These are phyloP conservation scores for Danio tinwini DNA, from an alignment of 2,797 vertebrate species.

Conservation along the genomic window DNA sequence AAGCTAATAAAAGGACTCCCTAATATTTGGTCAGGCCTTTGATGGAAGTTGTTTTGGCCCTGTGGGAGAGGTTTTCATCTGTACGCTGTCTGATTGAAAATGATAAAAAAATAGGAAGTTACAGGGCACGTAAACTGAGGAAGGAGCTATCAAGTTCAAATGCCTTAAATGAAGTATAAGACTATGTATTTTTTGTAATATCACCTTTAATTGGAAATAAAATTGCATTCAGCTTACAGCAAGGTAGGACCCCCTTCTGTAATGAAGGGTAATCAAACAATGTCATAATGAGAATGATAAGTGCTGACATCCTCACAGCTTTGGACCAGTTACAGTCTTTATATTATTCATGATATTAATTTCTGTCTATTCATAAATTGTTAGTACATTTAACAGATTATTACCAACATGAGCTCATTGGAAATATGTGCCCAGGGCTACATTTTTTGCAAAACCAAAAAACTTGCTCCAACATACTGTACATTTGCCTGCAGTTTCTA, in stretches of 20 bases:
- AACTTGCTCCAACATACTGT: too few species aligned
- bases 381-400: too few species aligned
- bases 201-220: slow-evolving; percentile 71
- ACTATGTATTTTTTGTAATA: neutral
- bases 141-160: slow-evolving; percentile 59
- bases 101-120: slow-evolving; percentile 16
- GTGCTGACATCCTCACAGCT: slow-evolving; percentile 81
- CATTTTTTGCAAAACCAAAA: too few species aligned
- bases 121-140: slow-evolving; percentile 67
- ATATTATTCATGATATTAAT: slow-evolving; percentile 91
- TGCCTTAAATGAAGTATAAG: slow-evolving; percentile 66
- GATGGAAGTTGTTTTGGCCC: slow-evolving; percentile 64
- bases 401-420: too few species aligned
- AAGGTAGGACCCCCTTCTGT: slow-evolving; percentile 67
- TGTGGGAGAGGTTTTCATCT: slow-evolving; percentile 55
- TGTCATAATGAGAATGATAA: slow-evolving; percentile 87
- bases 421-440: too few species aligned
- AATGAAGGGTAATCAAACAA: slow-evolving; percentile 87
- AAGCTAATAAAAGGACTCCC: slow-evolving; percentile 68
- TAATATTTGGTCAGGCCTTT: slow-evolving; percentile 69
- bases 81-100: slow-evolving; percentile 54
- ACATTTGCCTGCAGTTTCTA: too few species aligned
- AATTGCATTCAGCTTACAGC: slow-evolving; percentile 74
- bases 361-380: too few species aligned
- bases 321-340: slow-evolving; percentile 88